A percentile compares a stretch with the other conserved stretches of the same genome.
Evolutionary conservation across 1,140 invertebrate species (phyloP).

Genomic region (Lordiphosa clarofinis): DNA sequence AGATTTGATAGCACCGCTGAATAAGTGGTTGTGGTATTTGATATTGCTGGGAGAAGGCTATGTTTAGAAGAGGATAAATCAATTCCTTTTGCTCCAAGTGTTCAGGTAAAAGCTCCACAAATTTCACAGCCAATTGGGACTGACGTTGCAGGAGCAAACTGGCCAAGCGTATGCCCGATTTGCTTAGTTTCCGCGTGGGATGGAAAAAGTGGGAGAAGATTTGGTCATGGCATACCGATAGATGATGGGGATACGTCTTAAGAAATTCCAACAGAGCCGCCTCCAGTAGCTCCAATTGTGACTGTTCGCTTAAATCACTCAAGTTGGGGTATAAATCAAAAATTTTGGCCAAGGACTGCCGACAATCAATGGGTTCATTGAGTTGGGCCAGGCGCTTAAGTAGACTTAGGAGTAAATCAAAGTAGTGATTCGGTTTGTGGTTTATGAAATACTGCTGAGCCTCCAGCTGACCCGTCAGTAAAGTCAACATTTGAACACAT

Average conservation of each 20-base stretch:
- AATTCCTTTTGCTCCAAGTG: slow-evolving; percentile 81
- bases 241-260: slow-evolving; percentile 82
- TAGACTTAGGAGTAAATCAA: slow-evolving; percentile 47
- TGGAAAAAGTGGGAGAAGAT: slow-evolving; percentile 80
- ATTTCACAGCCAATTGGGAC: slow-evolving; percentile 78
- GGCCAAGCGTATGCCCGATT: slow-evolving; percentile 81
- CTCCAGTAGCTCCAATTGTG: slow-evolving; percentile 81
- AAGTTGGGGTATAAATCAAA: slow-evolving; percentile 37
- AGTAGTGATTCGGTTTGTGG: slow-evolving; percentile 44
- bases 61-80: slow-evolving; percentile 81
- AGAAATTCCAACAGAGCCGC: slow-evolving; percentile 81
- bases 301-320: slow-evolving; percentile 46
- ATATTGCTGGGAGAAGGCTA: slow-evolving; percentile 79
- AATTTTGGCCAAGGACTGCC: slow-evolving; percentile 36
- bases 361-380: slow-evolving; percentile 46
- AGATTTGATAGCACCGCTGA: slow-evolving; percentile 81
- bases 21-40: slow-evolving; percentile 79
- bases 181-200: slow-evolving; percentile 79
- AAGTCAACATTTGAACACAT: slow-evolving; percentile 57
- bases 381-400: slow-evolving; percentile 49
- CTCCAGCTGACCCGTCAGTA: slow-evolving; percentile 36
- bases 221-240: slow-evolving; percentile 79
- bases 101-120: slow-evolving; percentile 50
- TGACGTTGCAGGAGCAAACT: slow-evolving; percentile 81
- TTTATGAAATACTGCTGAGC: slow-evolving; percentile 42